Evolutionary conservation across 2,888 invertebrate genomes (phyloP), one percentile per base, ranked within the genome.

Genomic region (Mechanitis messenoides): DNA sequence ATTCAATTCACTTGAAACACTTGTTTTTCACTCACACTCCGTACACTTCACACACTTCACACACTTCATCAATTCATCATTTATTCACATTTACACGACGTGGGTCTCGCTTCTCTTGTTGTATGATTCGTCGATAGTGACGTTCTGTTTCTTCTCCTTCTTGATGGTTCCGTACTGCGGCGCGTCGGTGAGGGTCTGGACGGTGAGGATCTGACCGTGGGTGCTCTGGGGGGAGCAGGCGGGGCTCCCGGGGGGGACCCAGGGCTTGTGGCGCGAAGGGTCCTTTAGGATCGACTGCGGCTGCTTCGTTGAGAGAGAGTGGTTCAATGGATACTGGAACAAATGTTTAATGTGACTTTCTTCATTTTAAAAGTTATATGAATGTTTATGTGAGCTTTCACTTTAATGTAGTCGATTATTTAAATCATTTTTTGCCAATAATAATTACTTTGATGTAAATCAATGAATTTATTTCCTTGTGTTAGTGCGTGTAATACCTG

Each of bases 261-360:
- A 89, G 66, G 92, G 92, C 73, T 92, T 91, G 75, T 91, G 92
- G 45, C 92, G 84, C 61, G 92, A 92, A 3, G 92, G 92, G 78
- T 92, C 92, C 74, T 93, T 93, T 5, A 93, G 84, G 67, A 93
- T 93, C 38, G 92, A 91, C 69, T 92, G 92, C 0, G 93, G 93
- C 66, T 92, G 92, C 72, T 92, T 92, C 55, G 84, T 79, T 2
- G 78, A 73, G 3, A 83, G 84, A 1, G 87, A 84, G 67, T 85
- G 89, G 12, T 84, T 79, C 56, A 84, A 69, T 61, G 78, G 77
- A 3, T 69, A 69, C 68, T 90, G 90, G 87, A 90, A 42, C 11
- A 50, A 9, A 4, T 3, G 50, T 28, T 12, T 31, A 7, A 5
- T 31, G 31, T 31, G 9, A 31, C 3, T 31, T 31, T 31, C 2